phyloP scores from a whole-genome alignment of 2,888 invertebrate genomes.

The Cheilosia pagana region DNA sequence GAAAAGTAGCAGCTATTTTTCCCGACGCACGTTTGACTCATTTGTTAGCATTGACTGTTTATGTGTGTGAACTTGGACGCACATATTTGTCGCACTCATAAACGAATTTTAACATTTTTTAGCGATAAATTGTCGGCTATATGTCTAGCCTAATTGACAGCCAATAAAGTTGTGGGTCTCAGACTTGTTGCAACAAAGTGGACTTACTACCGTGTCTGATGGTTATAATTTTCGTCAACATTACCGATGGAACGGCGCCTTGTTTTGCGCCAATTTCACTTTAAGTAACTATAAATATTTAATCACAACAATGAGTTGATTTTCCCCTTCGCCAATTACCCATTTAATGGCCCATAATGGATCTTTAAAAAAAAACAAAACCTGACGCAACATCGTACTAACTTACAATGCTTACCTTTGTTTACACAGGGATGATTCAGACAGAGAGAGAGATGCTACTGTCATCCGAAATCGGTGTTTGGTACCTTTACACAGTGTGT shows the following conservation, averaged over 20 bases:
- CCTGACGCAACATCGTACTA: not conserved
- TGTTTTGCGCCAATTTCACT: no score
- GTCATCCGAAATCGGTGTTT: not conserved
- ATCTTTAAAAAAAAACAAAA: not conserved
- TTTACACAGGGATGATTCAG: conserved; percentile 37
- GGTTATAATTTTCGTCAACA: not conserved
- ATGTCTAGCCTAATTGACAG: conserved; percentile 19
- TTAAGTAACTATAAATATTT: conserved; percentile 8
- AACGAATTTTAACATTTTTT: conserved; percentile 5
- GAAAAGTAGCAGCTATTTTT: conserved; percentile 19
- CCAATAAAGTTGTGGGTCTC: not conserved
- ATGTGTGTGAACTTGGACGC: conserved; percentile 6
- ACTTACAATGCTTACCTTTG: conserved; percentile 10
- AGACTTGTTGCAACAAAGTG: not conserved
- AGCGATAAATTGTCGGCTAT: conserved; percentile 12
- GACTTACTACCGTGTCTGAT: not conserved
- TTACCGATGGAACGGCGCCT: not conserved
- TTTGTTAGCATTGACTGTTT: conserved; percentile 28
- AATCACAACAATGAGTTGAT: not conserved
- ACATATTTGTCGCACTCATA: conserved; percentile 19
- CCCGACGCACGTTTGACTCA: conserved; percentile 19
- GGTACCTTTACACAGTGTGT: not conserved
- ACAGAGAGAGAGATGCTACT: no score
- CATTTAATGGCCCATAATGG: conserved; percentile 25
- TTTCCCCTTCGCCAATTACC: not conserved